phyloP scores from a whole-genome alignment of 2,888 invertebrate species.

The Drosophila demipolita region DNA sequence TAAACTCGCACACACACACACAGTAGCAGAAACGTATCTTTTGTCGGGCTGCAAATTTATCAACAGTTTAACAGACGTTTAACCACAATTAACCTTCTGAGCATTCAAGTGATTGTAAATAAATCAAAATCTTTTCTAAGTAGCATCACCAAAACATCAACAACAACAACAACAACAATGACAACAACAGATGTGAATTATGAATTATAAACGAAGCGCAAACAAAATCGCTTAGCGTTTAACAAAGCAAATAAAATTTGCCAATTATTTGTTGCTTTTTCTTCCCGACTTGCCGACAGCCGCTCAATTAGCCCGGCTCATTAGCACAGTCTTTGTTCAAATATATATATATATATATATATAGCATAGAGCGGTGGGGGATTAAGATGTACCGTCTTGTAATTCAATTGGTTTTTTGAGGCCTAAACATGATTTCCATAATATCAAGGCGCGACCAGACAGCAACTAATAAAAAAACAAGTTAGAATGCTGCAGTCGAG shows the following conservation, averaged over 20 bases:
- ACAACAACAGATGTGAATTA: constrained; percentile 39
- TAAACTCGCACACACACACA: constrained; percentile 1
- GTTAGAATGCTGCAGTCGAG: background rate
- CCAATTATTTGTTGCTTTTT: constrained; percentile 61
- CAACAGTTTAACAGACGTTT: constrained; percentile 67
- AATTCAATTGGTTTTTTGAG: constrained; percentile 44
- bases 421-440: constrained; percentile 60
- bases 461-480: background rate
- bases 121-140: constrained; percentile 63
- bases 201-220: constrained; percentile 67
- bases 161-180: constrained; percentile 12
- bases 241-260: constrained; percentile 42
- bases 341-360: constrained; percentile 33
- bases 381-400: constrained; percentile 26
- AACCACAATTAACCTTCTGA: constrained; percentile 75
- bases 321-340: constrained; percentile 50
- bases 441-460: constrained; percentile 56
- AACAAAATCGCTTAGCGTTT: constrained; percentile 67
- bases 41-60: constrained; percentile 67
- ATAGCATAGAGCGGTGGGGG: constrained; percentile 1
- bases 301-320: constrained; percentile 26
- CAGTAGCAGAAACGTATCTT: constrained; percentile 5
- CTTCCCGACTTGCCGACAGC: constrained; percentile 48
- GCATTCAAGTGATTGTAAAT: constrained; percentile 70
- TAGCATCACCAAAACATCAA: constrained; percentile 28